Conservation (phyloP, 2,888 invertebrate genomes). For the Fissipunctia ypsillon region DNA sequence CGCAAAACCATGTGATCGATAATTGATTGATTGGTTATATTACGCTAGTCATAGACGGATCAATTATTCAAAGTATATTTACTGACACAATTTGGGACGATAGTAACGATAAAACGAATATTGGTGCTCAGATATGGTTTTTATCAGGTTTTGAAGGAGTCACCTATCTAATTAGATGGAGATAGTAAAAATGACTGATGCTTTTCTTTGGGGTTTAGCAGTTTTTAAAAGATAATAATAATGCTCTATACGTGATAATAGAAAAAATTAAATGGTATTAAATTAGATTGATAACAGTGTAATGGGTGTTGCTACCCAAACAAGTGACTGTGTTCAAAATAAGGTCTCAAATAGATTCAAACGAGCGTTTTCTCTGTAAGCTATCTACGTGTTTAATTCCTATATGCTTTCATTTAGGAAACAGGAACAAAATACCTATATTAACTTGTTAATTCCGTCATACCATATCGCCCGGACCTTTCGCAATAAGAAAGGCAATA, state of each 20-base stretch:
- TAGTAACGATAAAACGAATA: conserved; percentile 70
- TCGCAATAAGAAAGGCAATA: conserved; percentile 46
- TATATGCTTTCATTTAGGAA: conserved; percentile 11
- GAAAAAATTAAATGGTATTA: background rate
- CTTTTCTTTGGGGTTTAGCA: conserved; percentile 17
- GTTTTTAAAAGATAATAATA: conserved; percentile 26
- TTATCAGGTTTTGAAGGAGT: conserved; percentile 54
- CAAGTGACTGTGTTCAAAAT: background rate
- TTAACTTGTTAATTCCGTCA: conserved; percentile 30
- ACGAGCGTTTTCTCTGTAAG: background rate
- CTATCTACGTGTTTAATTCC: conserved; percentile 1
- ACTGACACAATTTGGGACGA: conserved; percentile 82
- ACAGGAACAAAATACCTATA: conserved; percentile 13
- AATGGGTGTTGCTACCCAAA: conserved; percentile 9
- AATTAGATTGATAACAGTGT: background rate
- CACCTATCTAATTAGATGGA: conserved; percentile 62
- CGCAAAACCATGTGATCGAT: conserved; percentile 81
- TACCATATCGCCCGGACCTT: conserved; percentile 21
- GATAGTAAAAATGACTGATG: conserved; percentile 29
- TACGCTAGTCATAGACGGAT: conserved; percentile 76
- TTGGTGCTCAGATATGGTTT: conserved; percentile 58
- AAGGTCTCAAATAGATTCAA: background rate
- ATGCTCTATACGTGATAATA: conserved; percentile 4
- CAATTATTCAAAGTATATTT: conserved; percentile 84
- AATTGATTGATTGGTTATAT: conserved; percentile 85